A percentile compares a stretch with the other conserved stretches of the same genome.
phyloP scores from a whole-genome alignment of 2,888 invertebrate genomes.

The Gandaritis pyraliata region DNA sequence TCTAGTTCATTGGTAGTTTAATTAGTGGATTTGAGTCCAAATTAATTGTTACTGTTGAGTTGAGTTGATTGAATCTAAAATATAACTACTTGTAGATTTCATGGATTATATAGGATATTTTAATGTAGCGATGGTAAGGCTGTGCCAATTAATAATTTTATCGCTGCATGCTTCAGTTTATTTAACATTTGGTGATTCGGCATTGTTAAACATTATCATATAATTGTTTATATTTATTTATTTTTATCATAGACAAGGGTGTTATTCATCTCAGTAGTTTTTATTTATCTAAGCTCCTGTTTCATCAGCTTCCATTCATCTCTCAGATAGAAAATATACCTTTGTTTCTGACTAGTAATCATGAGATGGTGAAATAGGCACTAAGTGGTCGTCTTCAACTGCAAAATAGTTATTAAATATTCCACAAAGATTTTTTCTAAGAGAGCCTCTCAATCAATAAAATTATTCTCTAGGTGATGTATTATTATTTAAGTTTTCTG shows the following conservation, averaged over 20 bases:
- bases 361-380: too few relatives aligned
- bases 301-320: too few relatives aligned
- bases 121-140: not conserved
- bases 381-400: not conserved
- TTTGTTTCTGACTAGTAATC: too few relatives aligned
- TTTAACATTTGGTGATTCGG: slow-evolving; percentile 66
- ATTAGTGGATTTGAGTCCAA: not conserved
- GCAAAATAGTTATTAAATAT: slow-evolving; percentile 4
- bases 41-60: not conserved
- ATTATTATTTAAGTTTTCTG: not conserved
- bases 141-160: slow-evolving; percentile 7
- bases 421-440: not conserved
- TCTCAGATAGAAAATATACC: too few relatives aligned
- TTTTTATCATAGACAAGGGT: not conserved
- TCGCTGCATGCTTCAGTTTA: not conserved
- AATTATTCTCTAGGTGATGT: not conserved
- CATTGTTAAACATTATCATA: slow-evolving; percentile 39
- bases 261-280: not conserved
- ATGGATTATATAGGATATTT: too few relatives aligned
- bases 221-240: not conserved
- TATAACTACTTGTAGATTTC: too few relatives aligned
- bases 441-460: not conserved
- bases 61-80: not conserved
- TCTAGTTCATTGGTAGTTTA: not conserved
- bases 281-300: too few relatives aligned